phyloP scores from a whole-genome alignment of 2,113 vertebrate genomes.

The Sialia sialis region DNA sequence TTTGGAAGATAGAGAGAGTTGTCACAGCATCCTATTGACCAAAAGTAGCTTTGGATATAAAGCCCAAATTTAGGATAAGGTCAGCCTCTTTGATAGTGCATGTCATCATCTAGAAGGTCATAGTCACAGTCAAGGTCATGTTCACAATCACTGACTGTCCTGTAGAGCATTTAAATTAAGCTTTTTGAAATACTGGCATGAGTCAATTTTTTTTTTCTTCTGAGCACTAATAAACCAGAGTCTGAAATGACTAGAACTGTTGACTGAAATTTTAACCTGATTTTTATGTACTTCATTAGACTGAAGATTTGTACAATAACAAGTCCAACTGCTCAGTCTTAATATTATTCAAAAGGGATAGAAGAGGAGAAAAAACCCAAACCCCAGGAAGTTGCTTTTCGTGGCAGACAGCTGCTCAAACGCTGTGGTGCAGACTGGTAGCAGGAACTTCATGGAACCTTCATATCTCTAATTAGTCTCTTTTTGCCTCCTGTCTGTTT shows the following conservation, averaged over 20 bases:
- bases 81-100: not conserved
- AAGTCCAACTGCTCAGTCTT: not conserved
- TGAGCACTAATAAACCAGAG: not conserved
- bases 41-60: not conserved
- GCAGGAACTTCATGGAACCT: not conserved
- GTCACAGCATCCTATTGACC: not conserved
- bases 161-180: not conserved
- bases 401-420: not conserved
- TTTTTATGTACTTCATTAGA: not conserved
- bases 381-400: not conserved
- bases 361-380: not conserved
- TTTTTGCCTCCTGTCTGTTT: not conserved
- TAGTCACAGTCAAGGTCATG: not conserved
- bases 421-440: not conserved
- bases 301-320: not conserved
- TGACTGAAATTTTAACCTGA: not conserved
- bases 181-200: not conserved
- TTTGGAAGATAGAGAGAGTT: not conserved
- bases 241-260: not conserved
- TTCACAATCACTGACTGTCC: not conserved
- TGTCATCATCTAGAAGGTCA: not conserved
- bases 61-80: not conserved
- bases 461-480: not conserved
- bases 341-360: not conserved
- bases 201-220: not conserved